These are phyloP conservation scores for Formica exsecta DNA, from an alignment of 1,140 invertebrate genomes.

Conservation along the genomic window DNA sequence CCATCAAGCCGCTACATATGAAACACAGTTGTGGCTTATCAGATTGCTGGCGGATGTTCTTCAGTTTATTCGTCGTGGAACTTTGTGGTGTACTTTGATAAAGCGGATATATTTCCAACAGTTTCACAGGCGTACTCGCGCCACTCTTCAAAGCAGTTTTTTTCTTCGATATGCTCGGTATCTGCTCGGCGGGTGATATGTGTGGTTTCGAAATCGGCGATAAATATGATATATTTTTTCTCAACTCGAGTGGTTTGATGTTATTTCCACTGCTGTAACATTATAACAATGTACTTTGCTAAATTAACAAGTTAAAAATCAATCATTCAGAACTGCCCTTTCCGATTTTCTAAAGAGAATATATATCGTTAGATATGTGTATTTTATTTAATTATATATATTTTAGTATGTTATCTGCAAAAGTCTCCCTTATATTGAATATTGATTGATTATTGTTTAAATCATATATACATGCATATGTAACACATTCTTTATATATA, in stretches of 20 bases:
- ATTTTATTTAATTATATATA: background rate
- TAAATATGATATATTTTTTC: background rate
- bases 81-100: constrained; percentile 57
- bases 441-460: background rate
- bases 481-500: too few relatives aligned
- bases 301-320: background rate
- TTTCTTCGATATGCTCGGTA: background rate
- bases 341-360: background rate
- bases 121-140: background rate
- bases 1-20: constrained; percentile 63
- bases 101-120: background rate
- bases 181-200: background rate
- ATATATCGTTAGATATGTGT: background rate
- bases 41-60: too few relatives aligned
- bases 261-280: constrained; percentile 16
- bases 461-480: background rate
- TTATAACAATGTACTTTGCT: background rate
- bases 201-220: background rate
- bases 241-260: background rate
- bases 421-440: background rate
- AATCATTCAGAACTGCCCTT: background rate
- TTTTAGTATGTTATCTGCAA: background rate
- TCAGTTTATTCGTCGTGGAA: background rate
- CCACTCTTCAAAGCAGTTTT: background rate
- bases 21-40: constrained; percentile 58